Base-by-base conservation (phyloP, 2,113 vertebrate species). In the Archocentrus centrarchus region DNA sequence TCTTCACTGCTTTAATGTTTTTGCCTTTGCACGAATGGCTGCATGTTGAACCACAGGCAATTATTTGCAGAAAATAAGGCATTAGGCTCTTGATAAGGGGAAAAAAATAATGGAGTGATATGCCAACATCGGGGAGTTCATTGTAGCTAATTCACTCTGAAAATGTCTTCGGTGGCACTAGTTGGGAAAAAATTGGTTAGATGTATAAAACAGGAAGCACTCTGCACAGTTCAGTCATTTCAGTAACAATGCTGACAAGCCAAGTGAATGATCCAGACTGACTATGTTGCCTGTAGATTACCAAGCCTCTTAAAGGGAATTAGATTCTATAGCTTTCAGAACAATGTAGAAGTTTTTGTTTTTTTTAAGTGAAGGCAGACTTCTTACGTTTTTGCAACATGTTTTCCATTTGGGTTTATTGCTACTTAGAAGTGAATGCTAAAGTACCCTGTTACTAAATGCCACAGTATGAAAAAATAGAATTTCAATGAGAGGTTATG, bases 171-270 rank as follows among this genome's bases (percentile, higher is more conserved):
- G 1, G 24, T 60, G 35, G 59, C 24, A 41, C 1, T 27, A 7
- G 53, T 70, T 66, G 58, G 59, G 39, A 70, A 82, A 86, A 41
- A 76, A 77, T 55, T 6, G 60, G 73, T 78, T 70, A n/a, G 32
- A 70, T 59, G 15, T 80, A 47, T 81, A 11, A 75, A 64, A 59
- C 44, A 53, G 50, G 30, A 58, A 44, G 37, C 55, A 63, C 41
- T 3, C n/a, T 41, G 39, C 20, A 70, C 37, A 76, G 73, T 32
- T 35, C 32, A 35, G 32, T 35, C 32, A 35, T 6, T 35, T 79
- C 50, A 68, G 68, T n/a, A 80, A 13, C 2, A 30, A 75, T 30
- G 70, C 39, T 59, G 59, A 79, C 8, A 61, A 85, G 61, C 41
- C 18, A 50, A 83, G 55, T 20, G 15, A 88, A 70, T 64, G 24